Conservation (phyloP, 2,888 invertebrate genomes). For the Phyto melanocephala region DNA sequence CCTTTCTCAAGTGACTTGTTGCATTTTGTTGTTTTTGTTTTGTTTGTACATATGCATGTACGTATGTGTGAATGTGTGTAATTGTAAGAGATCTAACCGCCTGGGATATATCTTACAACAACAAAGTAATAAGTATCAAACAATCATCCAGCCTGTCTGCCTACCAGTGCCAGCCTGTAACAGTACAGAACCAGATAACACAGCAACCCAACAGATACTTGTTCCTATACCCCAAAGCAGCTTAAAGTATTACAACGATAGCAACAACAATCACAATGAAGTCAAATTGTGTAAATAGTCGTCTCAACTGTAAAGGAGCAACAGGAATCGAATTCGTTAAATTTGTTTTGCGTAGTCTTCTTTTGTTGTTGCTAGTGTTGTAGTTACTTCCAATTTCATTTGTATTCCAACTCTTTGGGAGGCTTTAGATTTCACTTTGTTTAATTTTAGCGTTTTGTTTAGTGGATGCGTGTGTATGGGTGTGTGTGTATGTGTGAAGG, state of each 20-base stretch:
- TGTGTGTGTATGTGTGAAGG: not conserved
- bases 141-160: slow-evolving; percentile 27
- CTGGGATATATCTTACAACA: slow-evolving; percentile 35
- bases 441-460: not conserved
- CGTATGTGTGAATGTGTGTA: slow-evolving; percentile 17
- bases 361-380: not conserved
- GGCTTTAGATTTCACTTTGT: slow-evolving; percentile 60
- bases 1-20: slow-evolving; percentile 64
- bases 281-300: slow-evolving; percentile 53
- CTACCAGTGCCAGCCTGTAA: slow-evolving; percentile 16
- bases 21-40: slow-evolving; percentile 26
- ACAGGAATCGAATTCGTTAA: slow-evolving; percentile 60
- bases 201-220: slow-evolving; percentile 33
- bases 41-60: not conserved
- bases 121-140: not conserved
- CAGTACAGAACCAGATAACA: slow-evolving; percentile 42
- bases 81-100: slow-evolving; percentile 41
- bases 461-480: not conserved
- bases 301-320: slow-evolving; percentile 62
- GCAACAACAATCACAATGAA: slow-evolving; percentile 25
- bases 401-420: slow-evolving; percentile 39
- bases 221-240: slow-evolving; percentile 57
- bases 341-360: slow-evolving; percentile 26
- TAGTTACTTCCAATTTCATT: slow-evolving; percentile 11
- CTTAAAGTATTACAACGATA: slow-evolving; percentile 44